Percentiles rank a stretch among this genome's conserved stretches.
Conservation (phyloP, 2,888 invertebrate species). For the Mimas tiliae region DNA sequence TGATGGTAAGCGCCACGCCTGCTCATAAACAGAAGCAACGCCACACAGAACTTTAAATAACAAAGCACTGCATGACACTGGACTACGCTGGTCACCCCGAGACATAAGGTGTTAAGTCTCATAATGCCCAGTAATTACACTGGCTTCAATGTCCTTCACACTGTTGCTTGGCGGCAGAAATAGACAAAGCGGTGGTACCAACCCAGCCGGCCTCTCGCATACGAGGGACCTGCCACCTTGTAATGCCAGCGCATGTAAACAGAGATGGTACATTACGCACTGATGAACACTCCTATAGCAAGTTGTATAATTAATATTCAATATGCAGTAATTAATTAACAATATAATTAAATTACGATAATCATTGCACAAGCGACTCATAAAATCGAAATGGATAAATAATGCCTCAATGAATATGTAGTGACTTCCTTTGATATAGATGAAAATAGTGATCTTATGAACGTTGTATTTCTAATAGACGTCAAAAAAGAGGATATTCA, state of each 20-base stretch:
- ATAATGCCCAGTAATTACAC: too few species aligned
- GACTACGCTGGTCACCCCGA: too few species aligned
- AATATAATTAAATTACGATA: background rate
- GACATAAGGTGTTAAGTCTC: too few species aligned
- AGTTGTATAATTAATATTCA: background rate
- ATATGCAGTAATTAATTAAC: background rate
- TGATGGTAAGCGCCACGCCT: too few species aligned
- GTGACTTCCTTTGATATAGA: background rate
- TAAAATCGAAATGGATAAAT: constrained; percentile 10
- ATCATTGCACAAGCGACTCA: background rate
- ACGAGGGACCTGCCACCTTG: too few species aligned
- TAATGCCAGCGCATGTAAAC: background rate
- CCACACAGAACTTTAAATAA: too few species aligned
- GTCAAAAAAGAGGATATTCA: background rate
- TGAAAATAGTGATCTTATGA: background rate
- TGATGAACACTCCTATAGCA: background rate
- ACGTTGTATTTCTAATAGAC: background rate
- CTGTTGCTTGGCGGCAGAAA: too few species aligned
- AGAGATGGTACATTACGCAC: background rate
- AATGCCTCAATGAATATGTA: background rate
- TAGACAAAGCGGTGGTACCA: too few species aligned
- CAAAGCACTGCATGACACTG: too few species aligned
- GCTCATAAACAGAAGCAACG: too few species aligned
- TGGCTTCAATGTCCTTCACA: too few species aligned
- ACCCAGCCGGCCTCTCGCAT: too few species aligned